Evolutionary conservation across 2,113 vertebrate species (phyloP).

Genomic region (Entomyzon cyanotis): DNA sequence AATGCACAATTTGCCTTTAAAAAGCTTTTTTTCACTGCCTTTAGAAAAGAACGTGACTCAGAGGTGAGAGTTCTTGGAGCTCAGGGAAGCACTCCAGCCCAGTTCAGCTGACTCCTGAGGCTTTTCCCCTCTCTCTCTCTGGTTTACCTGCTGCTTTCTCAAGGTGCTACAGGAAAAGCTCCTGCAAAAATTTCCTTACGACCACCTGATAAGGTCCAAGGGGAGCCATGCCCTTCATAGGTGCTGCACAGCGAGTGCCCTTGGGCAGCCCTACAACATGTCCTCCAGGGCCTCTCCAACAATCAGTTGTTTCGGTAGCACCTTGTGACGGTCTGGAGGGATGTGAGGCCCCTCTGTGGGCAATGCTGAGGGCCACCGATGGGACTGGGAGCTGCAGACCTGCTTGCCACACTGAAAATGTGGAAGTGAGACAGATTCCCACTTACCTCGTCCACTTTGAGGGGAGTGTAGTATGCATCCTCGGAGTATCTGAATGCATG

Average conservation of each 20-base stretch:
- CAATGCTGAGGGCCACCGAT: neutral
- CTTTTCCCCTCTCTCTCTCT: neutral
- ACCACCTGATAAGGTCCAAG: neutral
- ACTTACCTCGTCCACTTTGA: conserved; percentile 19
- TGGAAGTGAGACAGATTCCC: neutral
- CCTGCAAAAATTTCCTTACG: neutral
- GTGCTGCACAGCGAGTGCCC: rapidly evolving
- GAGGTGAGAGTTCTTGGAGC: neutral
- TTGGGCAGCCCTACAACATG: neutral
- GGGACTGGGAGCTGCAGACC: neutral
- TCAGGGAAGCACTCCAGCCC: neutral
- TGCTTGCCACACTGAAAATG: rapidly evolving
- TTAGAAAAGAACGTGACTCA: rapidly evolving
- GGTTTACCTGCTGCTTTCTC: neutral
- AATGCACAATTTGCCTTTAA: neutral
- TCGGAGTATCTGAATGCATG: neutral
- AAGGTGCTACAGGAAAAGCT: neutral
- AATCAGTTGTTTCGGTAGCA: neutral
- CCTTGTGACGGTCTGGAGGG: neutral
- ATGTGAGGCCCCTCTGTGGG: neutral
- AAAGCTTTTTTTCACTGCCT: neutral
- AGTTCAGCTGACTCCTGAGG: neutral
- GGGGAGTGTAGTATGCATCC: no score
- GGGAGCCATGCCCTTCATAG: neutral
- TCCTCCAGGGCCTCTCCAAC: rapidly evolving